phyloP scores from a whole-genome alignment of 2,888 invertebrate genomes.

The Meta bourneti region DNA sequence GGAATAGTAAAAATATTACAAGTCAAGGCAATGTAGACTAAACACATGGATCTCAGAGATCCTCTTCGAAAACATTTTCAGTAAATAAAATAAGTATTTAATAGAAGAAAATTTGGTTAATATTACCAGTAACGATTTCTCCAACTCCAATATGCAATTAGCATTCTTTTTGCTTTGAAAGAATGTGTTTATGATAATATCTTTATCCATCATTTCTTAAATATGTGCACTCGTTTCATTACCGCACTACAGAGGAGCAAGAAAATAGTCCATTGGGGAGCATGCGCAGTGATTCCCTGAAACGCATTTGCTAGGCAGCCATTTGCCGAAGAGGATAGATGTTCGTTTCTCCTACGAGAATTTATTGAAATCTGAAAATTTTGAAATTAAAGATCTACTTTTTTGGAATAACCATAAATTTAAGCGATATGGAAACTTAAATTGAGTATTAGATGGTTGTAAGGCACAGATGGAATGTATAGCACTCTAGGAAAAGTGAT shows the following conservation, averaged over 20 bases:
- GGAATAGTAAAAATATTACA: too few relatives aligned
- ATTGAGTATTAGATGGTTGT: slow-evolving; percentile 32
- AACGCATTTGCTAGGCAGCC: slow-evolving; percentile 69
- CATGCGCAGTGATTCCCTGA: slow-evolving; percentile 59
- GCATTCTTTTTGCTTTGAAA: slow-evolving; percentile 67
- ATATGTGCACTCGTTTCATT: not conserved
- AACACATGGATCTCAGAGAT: too few relatives aligned
- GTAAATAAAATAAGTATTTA: too few relatives aligned
- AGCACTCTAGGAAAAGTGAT: slow-evolving; percentile 67
- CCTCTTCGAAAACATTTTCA: too few relatives aligned
- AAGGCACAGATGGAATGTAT: slow-evolving; percentile 74
- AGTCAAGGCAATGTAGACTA: too few relatives aligned
- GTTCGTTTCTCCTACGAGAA: not conserved
- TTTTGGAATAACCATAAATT: slow-evolving; percentile 36
- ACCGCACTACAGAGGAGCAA: not conserved
- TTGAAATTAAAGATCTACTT: slow-evolving; percentile 4
- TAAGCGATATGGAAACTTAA: slow-evolving; percentile 19
- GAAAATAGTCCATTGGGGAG: slow-evolving; percentile 43
- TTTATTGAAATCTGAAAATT: slow-evolving; percentile 35
- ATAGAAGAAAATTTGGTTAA: too few relatives aligned
- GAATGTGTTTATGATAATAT: slow-evolving; percentile 4
- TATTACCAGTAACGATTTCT: slow-evolving; percentile 60
- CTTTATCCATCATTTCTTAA: slow-evolving; percentile 12
- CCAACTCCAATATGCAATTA: slow-evolving; percentile 62
- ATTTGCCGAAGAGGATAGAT: slow-evolving; percentile 42